Percentiles rank a stretch among this genome's conserved stretches.
phyloP scores from a whole-genome alignment of 2,797 vertebrate species.

The Enteromius anoplus region DNA sequence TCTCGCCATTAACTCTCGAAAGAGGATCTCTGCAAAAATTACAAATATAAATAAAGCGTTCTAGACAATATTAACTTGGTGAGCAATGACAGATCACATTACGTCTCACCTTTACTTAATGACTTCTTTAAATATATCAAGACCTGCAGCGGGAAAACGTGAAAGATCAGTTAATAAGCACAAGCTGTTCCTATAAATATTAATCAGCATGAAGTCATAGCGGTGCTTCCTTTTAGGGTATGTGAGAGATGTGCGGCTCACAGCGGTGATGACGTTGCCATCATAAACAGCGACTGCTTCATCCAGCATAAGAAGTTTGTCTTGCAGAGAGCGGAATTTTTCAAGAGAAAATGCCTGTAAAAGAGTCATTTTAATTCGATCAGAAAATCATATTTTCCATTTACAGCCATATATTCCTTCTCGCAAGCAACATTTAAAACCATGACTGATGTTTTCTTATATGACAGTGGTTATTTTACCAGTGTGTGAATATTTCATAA shows the following conservation, averaged over 20 bases:
- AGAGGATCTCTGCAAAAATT: slow-evolving; percentile 82
- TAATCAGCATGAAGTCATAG: not conserved
- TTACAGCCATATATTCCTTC: not conserved
- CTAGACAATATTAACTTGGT: too few relatives aligned
- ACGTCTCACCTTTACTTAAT: slow-evolving; percentile 85
- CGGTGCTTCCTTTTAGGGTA: not conserved
- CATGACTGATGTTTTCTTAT: not conserved
- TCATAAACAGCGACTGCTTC: slow-evolving; percentile 84
- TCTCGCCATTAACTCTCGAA: slow-evolving; percentile 86
- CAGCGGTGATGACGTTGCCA: slow-evolving; percentile 93
- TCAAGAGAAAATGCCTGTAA: slow-evolving; percentile 84
- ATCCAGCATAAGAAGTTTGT: slow-evolving; percentile 90
- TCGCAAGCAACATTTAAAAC: not conserved
- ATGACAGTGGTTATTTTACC: not conserved
- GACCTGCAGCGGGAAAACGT: slow-evolving; percentile 78
- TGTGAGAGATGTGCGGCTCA: slow-evolving; percentile 55
- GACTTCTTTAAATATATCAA: slow-evolving; percentile 92
- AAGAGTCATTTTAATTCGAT: not conserved
- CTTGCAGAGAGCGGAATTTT: slow-evolving; percentile 90
- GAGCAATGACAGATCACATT: not conserved
- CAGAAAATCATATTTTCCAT: not conserved
- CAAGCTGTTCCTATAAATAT: not conserved
- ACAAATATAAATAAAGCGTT: not conserved
- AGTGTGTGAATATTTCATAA: not conserved
- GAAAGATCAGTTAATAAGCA: not conserved